phyloP scores from a whole-genome alignment of 1,140 invertebrate genomes.

The Gonatopus flavifemur region DNA sequence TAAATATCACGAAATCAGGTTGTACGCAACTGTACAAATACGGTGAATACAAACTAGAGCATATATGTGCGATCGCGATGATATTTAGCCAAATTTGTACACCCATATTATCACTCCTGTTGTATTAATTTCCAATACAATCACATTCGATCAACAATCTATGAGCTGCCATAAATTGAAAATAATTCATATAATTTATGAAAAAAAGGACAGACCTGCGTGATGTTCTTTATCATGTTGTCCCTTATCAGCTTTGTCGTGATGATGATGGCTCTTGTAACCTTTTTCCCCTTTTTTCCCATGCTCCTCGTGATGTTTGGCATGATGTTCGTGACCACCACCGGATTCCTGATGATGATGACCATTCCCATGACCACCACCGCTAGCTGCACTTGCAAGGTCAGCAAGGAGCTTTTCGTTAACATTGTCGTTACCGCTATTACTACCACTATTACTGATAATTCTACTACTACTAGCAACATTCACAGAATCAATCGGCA shows the following conservation, averaged over 20 bases:
- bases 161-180: background rate
- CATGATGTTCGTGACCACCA: conserved; percentile 66
- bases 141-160: too few relatives aligned
- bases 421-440: background rate
- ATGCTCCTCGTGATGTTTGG: conserved; percentile 64
- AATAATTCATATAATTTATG: background rate
- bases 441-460: too few relatives aligned
- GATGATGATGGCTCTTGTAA: conserved; percentile 68
- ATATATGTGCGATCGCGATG: too few relatives aligned
- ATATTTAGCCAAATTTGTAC: too few relatives aligned
- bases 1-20: too few relatives aligned
- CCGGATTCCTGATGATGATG: conserved; percentile 63
- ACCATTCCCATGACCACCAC: conserved; percentile 56
- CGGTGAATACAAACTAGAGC: too few relatives aligned
- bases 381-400: conserved; percentile 8
- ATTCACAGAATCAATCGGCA: too few relatives aligned
- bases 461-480: too few relatives aligned
- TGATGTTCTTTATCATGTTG: conserved; percentile 62
- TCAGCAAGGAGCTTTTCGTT: background rate
- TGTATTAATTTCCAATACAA: too few relatives aligned
- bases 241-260: conserved; percentile 68
- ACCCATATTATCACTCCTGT: too few relatives aligned
- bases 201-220: conserved; percentile 1
- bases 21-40: too few relatives aligned
- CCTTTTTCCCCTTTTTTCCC: conserved; percentile 61